phyloP scores from a whole-genome alignment of 2,113 vertebrate species.

The Pionites leucogaster region DNA sequence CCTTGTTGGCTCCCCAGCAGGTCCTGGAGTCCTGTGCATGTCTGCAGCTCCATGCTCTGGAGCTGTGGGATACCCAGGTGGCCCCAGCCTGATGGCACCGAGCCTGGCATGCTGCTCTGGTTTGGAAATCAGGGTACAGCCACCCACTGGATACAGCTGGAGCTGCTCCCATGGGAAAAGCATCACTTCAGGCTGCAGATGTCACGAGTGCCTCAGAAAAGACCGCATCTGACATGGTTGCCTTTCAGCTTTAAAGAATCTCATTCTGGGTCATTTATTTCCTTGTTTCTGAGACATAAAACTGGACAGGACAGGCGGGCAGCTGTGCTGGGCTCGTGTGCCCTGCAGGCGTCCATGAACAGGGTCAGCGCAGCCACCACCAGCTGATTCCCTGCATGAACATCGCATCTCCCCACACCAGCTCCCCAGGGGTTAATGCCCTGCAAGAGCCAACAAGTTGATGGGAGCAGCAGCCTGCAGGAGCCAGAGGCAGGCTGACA shows the following conservation, averaged over 20 bases:
- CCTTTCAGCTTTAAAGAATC: not conserved
- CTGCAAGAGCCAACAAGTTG: not conserved
- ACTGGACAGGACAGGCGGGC: not conserved
- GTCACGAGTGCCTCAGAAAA: not conserved
- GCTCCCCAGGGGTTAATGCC: not conserved
- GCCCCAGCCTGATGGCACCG: not conserved
- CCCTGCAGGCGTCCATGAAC: not conserved
- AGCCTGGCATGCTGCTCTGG: not conserved
- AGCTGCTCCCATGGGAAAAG: fast-evolving
- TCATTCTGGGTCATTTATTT: not conserved
- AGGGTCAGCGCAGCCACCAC: not conserved
- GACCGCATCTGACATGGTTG: fast-evolving
- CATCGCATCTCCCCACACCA: not conserved
- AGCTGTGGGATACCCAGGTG: not conserved
- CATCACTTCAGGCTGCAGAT: fast-evolving
- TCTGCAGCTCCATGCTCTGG: fast-evolving
- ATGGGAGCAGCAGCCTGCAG: not conserved
- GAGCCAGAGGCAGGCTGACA: not conserved
- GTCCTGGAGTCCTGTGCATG: not conserved
- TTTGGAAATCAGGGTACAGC: not conserved
- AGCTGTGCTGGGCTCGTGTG: not conserved
- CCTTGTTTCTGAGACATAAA: not conserved
- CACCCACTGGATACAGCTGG: not conserved
- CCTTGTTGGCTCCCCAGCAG: not conserved
- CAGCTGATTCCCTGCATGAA: not conserved